Percentiles rank a stretch among this genome's conserved stretches.
Evolutionary conservation across 2,113 vertebrate genomes (phyloP).

Genomic region (Heloderma charlesbogerti): DNA sequence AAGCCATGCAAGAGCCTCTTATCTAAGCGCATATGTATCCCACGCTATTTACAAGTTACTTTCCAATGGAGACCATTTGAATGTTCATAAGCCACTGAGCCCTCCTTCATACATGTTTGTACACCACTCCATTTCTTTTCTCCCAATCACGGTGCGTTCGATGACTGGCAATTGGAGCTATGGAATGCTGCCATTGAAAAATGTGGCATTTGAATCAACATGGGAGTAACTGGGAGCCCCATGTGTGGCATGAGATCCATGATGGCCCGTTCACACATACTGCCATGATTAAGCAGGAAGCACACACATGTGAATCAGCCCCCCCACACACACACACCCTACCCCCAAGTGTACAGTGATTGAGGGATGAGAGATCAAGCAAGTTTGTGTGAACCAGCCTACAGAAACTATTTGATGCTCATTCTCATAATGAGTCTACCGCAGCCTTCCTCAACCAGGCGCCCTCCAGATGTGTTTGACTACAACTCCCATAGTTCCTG

Average conservation of each 20-base stretch:
- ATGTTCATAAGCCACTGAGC: background rate
- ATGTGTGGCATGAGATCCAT: background rate
- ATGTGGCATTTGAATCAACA: background rate
- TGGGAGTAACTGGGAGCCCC: background rate
- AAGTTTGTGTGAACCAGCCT: background rate
- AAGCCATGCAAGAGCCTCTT: background rate
- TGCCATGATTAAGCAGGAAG: background rate
- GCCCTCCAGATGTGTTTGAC: too few species aligned
- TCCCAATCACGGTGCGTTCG: background rate
- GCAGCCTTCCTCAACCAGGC: too few species aligned
- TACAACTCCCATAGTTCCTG: too few species aligned
- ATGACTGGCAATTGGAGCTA: background rate
- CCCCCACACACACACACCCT: too few species aligned
- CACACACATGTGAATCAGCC: background rate
- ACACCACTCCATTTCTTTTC: background rate
- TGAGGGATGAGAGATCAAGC: background rate
- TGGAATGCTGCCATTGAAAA: background rate
- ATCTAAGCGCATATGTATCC: background rate
- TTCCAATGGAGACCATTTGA: too few species aligned
- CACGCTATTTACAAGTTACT: background rate
- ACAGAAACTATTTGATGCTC: background rate
- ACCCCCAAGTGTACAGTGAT: background rate
- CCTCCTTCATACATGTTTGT: background rate
- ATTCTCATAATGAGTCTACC: background rate
- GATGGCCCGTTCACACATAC: background rate